phyloP scores from a whole-genome alignment of 2,888 invertebrate species.

The Siphlonurus alternatus region DNA sequence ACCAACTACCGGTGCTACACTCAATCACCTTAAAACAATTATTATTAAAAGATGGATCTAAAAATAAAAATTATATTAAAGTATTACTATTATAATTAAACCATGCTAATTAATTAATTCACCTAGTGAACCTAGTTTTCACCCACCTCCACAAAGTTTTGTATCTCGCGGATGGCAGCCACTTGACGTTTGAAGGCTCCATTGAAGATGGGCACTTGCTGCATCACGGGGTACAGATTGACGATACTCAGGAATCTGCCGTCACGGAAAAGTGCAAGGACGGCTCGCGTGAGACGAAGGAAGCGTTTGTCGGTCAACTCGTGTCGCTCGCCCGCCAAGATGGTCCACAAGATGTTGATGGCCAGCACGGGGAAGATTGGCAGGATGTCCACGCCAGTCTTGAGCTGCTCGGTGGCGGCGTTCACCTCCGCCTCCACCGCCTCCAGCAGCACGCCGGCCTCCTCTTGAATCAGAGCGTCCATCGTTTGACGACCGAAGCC shows the following conservation, averaged over 20 bases:
- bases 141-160: not conserved
- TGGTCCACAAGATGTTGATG: slow-evolving; percentile 37
- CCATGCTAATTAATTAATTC: too few relatives aligned
- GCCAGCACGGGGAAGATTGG: slow-evolving; percentile 38
- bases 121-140: too few relatives aligned
- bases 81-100: too few relatives aligned
- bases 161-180: not conserved
- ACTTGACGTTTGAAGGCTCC: not conserved
- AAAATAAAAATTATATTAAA: too few relatives aligned
- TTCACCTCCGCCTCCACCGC: too few relatives aligned
- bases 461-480: not conserved
- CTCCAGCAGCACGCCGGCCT: not conserved
- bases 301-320: not conserved
- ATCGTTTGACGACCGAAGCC: slow-evolving; percentile 47
- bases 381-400: slow-evolving; percentile 28
- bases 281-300: not conserved
- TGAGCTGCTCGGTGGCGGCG: slow-evolving; percentile 19
- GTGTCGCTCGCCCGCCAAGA: slow-evolving; percentile 32
- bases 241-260: not conserved
- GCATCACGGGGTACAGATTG: not conserved
- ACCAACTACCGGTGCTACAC: too few relatives aligned
- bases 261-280: not conserved
- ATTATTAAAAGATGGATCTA: too few relatives aligned
- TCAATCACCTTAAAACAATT: too few relatives aligned
- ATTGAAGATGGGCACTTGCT: not conserved